Base-by-base conservation (phyloP, 2,888 invertebrate species). In the Molorchus minor region DNA sequence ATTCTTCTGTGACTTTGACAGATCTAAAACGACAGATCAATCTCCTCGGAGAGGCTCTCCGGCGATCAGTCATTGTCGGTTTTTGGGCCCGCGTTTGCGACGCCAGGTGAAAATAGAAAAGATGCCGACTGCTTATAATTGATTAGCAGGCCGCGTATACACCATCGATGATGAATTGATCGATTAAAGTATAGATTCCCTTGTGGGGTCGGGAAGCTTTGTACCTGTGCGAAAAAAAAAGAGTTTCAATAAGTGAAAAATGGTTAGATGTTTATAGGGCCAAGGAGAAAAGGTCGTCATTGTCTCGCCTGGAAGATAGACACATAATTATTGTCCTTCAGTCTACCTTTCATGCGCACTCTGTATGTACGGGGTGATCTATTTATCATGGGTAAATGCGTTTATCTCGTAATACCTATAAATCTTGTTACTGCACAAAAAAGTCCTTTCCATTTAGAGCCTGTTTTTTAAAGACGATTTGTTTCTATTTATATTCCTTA, bases 1-100 rank as follows among this genome's bases (percentile, higher is more conserved):
- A 71, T 72, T 72, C 71, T 64, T 64, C 43, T 46, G 64, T 68
- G 71, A 71, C 71, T 69, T 68, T 73, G 71, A 71, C 71, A 70
- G 69, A 71, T 73, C 65, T 66, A 46, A 68, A 66, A 67, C 68
- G 70, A 72, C 71, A 66, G 72, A 75, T 74, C 73, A 73, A 74
- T 72, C 73, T 70, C 70, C 56, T 51, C 68, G 58, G 68, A 67
- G 66, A 56, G 46, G 58, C 61, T 57, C 65, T 53, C 58, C 56
- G 62, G 29, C 56, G 65, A 72, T 73, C 69, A 64, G 62, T 73
- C 73, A 73, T 69, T 71, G 73, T 73, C 73, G 68, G 35, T 43
- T 60, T 62, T 54, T 58, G 38, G 49, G 51, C 44, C 41, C 40
- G 16, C 41, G 58, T 62, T 58, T 52, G 54, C 59, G 56, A 62